Evolutionary conservation across 2,888 invertebrate species (phyloP).

Genomic region (Cryptus viduatorius): DNA sequence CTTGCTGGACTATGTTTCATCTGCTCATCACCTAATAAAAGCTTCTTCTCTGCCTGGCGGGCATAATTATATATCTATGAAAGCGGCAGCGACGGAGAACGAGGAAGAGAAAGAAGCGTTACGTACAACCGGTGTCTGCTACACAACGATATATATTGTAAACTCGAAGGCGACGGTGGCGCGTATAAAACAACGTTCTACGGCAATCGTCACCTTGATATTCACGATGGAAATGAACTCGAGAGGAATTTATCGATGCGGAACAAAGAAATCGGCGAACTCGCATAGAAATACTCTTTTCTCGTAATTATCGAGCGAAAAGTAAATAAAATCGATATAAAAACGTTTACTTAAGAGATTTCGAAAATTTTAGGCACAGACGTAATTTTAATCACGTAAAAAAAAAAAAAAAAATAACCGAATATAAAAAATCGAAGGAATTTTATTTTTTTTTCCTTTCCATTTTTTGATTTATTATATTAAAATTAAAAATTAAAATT

Average conservation of each 20-base stretch:
- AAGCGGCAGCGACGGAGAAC: slow-evolving; percentile 9
- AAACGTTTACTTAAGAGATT: no score
- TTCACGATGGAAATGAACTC: slow-evolving; percentile 19
- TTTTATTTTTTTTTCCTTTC: no score
- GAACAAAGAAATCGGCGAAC: not conserved
- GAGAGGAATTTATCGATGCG: not conserved
- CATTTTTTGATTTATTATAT: no score
- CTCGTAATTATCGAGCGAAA: not conserved
- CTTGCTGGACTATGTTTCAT: slow-evolving; percentile 26
- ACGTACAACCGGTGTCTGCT: not conserved
- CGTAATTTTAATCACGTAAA: no score
- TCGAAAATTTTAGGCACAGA: not conserved
- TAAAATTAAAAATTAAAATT: no score
- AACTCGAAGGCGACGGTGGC: slow-evolving; percentile 29
- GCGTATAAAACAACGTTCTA: slow-evolving; percentile 62
- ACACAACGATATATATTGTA: not conserved
- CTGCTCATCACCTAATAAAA: slow-evolving; percentile 65
- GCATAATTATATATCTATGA: slow-evolving; percentile 63
- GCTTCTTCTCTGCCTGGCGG: slow-evolving; percentile 60
- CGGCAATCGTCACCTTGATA: slow-evolving; percentile 54
- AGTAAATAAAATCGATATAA: no score
- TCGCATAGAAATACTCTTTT: not conserved
- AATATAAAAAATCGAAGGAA: no score
- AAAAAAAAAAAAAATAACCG: no score
- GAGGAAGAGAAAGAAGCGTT: slow-evolving; percentile 20